Percentiles rank a stretch among this genome's conserved stretches.
phyloP scores from a whole-genome alignment of 2,888 invertebrate genomes.

The Dolichomitus sp. region DNA sequence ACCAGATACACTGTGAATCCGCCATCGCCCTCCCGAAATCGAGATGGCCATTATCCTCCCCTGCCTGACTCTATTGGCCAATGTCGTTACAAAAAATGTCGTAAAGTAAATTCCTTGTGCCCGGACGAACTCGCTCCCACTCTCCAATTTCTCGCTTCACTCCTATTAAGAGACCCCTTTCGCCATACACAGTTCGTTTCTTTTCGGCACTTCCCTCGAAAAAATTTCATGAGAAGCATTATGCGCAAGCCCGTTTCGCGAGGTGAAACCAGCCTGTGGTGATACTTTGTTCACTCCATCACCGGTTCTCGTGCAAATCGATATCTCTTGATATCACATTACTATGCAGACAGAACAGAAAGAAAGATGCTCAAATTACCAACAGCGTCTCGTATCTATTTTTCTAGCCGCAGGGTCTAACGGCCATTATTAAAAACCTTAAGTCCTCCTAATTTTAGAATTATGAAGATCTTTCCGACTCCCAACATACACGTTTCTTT shows the following conservation, averaged over 20 bases:
- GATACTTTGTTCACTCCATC: slow-evolving; percentile 15
- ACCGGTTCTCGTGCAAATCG: slow-evolving; percentile 16
- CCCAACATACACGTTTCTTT: background rate
- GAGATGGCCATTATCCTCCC: slow-evolving; percentile 40
- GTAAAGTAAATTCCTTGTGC: slow-evolving; percentile 53
- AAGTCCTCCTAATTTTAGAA: slow-evolving; percentile 9
- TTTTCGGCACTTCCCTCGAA: background rate
- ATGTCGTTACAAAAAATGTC: slow-evolving; percentile 50
- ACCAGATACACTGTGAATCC: background rate
- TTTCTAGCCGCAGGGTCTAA: background rate
- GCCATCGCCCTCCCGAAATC: slow-evolving; percentile 35
- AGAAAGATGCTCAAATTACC: background rate
- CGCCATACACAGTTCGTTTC: slow-evolving; percentile 3
- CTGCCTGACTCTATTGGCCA: slow-evolving; percentile 38
- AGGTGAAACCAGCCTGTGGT: background rate
- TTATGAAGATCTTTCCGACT: background rate
- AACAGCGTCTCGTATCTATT: background rate
- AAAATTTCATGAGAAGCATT: slow-evolving; percentile 28
- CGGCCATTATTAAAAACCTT: background rate
- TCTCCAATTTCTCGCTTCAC: slow-evolving; percentile 22
- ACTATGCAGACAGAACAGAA: background rate
- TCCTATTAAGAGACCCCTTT: slow-evolving; percentile 16
- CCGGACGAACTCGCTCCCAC: slow-evolving; percentile 2
- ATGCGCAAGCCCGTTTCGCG: slow-evolving; percentile 25
- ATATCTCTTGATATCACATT: slow-evolving; percentile 31